Percentiles rank a stretch among this genome's conserved stretches.
phyloP scores from a whole-genome alignment of 2,888 invertebrate species.

The Cantharis lateralis region DNA sequence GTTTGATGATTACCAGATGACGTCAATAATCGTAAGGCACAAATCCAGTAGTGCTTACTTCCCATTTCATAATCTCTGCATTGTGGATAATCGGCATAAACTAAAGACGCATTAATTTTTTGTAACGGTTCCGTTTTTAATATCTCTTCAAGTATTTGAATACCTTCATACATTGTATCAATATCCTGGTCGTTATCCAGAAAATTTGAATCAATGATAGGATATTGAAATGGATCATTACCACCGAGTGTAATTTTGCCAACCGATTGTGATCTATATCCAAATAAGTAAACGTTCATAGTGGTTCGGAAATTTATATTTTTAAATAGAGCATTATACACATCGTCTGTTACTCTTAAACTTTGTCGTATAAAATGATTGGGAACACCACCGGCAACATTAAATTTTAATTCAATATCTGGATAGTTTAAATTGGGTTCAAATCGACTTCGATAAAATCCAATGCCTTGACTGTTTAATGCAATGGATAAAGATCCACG shows the following conservation, averaged over 20 bases:
- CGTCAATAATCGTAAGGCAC: slow-evolving; percentile 68
- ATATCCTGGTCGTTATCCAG: slow-evolving; percentile 68
- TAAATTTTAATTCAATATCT: background rate
- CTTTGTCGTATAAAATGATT: background rate
- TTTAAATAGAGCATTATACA: background rate
- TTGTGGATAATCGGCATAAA: slow-evolving; percentile 63
- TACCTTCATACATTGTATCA: slow-evolving; percentile 63
- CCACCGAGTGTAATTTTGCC: background rate
- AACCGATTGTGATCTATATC: background rate
- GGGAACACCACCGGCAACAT: background rate
- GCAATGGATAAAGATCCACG: background rate
- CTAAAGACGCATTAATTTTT: slow-evolving; percentile 61
- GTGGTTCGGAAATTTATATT: background rate
- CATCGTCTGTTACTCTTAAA: background rate
- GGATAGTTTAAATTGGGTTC: background rate
- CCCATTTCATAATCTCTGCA: slow-evolving; percentile 64
- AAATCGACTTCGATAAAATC: background rate
- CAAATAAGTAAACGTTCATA: background rate
- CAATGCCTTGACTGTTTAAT: background rate
- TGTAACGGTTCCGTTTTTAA: slow-evolving; percentile 65
- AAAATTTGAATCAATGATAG: slow-evolving; percentile 73
- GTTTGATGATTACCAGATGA: slow-evolving; percentile 72
- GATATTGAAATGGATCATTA: slow-evolving; percentile 48
- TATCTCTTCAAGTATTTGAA: slow-evolving; percentile 63
- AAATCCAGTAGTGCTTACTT: slow-evolving; percentile 68